phyloP scores from a whole-genome alignment of 1,140 invertebrate species.

The Drosophila prosaltans region DNA sequence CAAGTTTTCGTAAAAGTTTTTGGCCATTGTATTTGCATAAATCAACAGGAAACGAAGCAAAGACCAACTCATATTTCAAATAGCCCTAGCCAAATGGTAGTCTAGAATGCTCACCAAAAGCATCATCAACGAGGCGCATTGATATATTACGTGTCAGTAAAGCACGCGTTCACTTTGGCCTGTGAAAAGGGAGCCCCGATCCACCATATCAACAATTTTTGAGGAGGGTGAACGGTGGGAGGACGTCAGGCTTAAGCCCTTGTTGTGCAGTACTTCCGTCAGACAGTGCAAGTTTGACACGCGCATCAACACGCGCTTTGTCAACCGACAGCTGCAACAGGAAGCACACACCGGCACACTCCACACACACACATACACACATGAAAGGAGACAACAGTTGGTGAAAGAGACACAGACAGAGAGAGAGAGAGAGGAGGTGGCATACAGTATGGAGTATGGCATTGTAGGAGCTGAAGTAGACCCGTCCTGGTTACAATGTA shows the following conservation, averaged over 20 bases:
- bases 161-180: constrained; percentile 23
- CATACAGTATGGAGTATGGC: too few species aligned
- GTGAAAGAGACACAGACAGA: neutral
- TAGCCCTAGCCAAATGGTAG: constrained; percentile 17
- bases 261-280: constrained; percentile 61
- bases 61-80: constrained; percentile 65
- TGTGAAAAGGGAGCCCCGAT: neutral
- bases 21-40: constrained; percentile 47
- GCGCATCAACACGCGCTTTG: constrained; percentile 81
- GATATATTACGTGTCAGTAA: constrained; percentile 76
- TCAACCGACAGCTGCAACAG: constrained; percentile 67
- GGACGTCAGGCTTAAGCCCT: constrained; percentile 4
- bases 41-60: constrained; percentile 43
- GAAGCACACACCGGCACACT: constrained; percentile 48
- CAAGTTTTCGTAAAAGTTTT: constrained; percentile 55
- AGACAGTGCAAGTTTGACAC: constrained; percentile 79
- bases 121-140: constrained; percentile 51
- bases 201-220: neutral
- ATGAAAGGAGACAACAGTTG: neutral
- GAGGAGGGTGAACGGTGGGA: neutral
- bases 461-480: constrained; percentile 6
- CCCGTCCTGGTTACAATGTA: constrained; percentile 53
- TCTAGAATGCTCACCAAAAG: neutral
- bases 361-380: constrained; percentile 23
- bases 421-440: too few species aligned